Conservation (phyloP, 2,113 vertebrate species). For the Oxygymnocypris stewartii region DNA sequence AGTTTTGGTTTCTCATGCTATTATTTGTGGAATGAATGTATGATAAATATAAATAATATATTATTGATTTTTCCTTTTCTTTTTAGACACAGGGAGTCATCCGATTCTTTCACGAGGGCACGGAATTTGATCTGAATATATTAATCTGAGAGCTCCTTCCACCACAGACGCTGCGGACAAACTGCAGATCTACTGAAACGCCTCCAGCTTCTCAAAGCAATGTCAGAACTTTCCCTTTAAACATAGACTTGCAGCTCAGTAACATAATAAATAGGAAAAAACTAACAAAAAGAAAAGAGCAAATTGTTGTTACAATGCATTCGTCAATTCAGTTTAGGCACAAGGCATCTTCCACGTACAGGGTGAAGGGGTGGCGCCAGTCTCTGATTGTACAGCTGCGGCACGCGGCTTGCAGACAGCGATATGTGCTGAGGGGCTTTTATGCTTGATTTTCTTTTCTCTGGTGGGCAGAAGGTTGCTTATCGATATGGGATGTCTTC, state of each 20-base stretch:
- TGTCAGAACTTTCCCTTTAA: conserved; percentile 89
- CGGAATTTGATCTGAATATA: conserved; percentile 50
- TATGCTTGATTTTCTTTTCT: conserved; percentile 55
- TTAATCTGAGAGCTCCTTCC: conserved; percentile 58
- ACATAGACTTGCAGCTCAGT: conserved; percentile 91
- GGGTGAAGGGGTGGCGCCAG: conserved; percentile 86
- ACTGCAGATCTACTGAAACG: conserved; percentile 83
- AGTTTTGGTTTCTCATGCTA: conserved; percentile 68
- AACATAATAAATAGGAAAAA: conserved; percentile 94
- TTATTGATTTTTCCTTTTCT: conserved; percentile 50
- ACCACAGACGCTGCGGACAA: conserved; percentile 60
- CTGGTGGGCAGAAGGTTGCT: conserved; percentile 80
- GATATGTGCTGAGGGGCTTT: conserved; percentile 78
- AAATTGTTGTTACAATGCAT: conserved; percentile 98
- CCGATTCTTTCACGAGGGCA: conserved; percentile 32
- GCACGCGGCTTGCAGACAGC: conserved; percentile 84
- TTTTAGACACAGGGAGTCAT: conserved; percentile 47
- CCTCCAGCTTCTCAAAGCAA: conserved; percentile 81
- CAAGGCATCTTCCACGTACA: conserved; percentile 91
- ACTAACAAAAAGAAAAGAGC: conserved; percentile 55
- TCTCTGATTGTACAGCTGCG: conserved; percentile 99
- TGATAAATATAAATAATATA: conserved; percentile 76
- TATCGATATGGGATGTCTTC: conserved; percentile 80
- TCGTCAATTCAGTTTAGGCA: conserved; percentile 99
- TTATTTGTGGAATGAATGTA: conserved; percentile 63